These are phyloP conservation scores for Chelonoidis abingdonii DNA, from an alignment of 2,113 vertebrate genomes.

Conservation along the genomic window DNA sequence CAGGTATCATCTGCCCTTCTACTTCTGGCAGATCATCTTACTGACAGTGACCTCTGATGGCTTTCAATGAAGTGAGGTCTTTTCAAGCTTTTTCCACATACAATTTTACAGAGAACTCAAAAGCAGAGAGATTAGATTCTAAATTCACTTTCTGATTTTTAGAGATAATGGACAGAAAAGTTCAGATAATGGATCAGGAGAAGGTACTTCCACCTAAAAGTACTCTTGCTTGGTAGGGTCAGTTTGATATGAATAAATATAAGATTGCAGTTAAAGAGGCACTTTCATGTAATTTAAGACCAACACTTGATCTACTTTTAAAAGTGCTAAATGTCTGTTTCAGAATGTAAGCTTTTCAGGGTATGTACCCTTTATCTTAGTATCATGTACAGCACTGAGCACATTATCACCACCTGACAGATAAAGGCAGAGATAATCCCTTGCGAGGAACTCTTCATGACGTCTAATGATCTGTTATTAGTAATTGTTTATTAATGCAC, in stretches of 20 bases:
- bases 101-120: neutral
- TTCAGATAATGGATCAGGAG: slow-evolving; percentile 25
- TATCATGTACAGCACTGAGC: neutral
- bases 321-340: slow-evolving; percentile 25
- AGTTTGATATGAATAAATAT: neutral
- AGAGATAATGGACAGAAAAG: neutral
- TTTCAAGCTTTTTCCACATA: neutral
- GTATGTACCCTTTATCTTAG: slow-evolving; percentile 17
- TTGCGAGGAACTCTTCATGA: slow-evolving; percentile 11
- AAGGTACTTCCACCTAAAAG: slow-evolving; percentile 43
- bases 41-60: neutral
- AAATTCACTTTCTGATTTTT: slow-evolving; percentile 19
- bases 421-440: slow-evolving; percentile 1
- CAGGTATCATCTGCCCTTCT: neutral
- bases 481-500: slow-evolving; percentile 9
- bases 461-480: slow-evolving; percentile 36
- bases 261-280: slow-evolving; percentile 33
- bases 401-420: slow-evolving; percentile 17
- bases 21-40: neutral
- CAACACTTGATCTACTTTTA: slow-evolving; percentile 13
- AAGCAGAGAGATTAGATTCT: slow-evolving; percentile 6
- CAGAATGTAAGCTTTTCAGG: slow-evolving; percentile 3
- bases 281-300: slow-evolving; percentile 44
- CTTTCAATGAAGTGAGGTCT: slow-evolving; percentile 35
- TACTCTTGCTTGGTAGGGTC: slow-evolving; percentile 2